Base-by-base conservation (phyloP, 2,888 invertebrate species). In the Penaeus monodon region DNA sequence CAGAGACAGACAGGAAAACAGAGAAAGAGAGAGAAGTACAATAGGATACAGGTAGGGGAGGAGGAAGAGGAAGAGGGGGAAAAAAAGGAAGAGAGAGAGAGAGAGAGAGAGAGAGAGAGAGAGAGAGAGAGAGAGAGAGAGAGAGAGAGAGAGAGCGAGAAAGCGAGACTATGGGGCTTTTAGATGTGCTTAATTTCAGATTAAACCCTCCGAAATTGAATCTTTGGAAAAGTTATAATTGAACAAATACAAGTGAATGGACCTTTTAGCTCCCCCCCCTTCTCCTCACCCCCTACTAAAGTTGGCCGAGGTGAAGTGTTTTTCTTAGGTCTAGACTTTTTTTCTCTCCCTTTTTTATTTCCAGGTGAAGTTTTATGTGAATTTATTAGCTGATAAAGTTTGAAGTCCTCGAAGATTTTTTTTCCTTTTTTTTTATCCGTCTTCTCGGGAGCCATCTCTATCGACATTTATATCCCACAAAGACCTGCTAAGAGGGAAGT, bases 181-280 rank as follows among this genome's bases (percentile, higher is more conserved):
- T 20, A 57, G 81, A n/a, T 81, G 81, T 81, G 70, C 73, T 81
- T 81, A 81, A 81, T 81, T 81, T 70, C 81, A 68, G 70, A 70
- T 70, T 68, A 70, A 68, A 81, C 33, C 70, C n/a, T 57, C 81
- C 44, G 70, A 44, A 68, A 70, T 68, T 68, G 70, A 68, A 81
- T 81, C 81, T 81, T 81, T 81, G 81, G 68, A 81, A 81, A 81
- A 81, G 81, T 81, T 81, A 81, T 81, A 81, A 81, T 81, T 81
- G 81, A 81, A 81, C 81, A 81, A 81, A 81, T 81, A 81, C 81
- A 81, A 70, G 81, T 81, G 49, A 81, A 81, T 81, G 73, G 81
- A 66, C 80, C 24, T 38, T 80, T 29, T 27, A 66, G 66, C 64
- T 80, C 27, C 80, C 76, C 38, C 64, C 33, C 64, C 64, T 80